phyloP scores from a whole-genome alignment of 2,113 vertebrate species.

The Apeltes quadracus region DNA sequence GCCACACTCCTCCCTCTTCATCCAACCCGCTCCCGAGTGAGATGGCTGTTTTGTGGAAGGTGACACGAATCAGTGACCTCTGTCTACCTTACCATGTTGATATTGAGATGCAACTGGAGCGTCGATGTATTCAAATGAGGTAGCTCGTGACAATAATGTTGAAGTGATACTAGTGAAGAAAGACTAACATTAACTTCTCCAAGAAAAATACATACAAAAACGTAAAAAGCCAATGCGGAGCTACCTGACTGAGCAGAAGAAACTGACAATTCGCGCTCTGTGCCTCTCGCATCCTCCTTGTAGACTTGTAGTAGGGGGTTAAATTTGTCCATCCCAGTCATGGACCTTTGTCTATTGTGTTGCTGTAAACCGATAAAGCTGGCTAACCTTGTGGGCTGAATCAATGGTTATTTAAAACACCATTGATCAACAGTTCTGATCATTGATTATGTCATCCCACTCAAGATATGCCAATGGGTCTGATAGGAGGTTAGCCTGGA shows the following conservation, averaged over 20 bases:
- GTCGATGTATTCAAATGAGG: conserved; percentile 76
- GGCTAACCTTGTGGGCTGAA: conserved; percentile 82
- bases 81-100: conserved; percentile 69
- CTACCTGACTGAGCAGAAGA: background rate
- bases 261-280: background rate
- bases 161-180: conserved; percentile 41
- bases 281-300: conserved; percentile 9
- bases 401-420: conserved; percentile 86
- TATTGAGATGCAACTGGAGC: conserved; percentile 77
- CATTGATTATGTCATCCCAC: conserved; percentile 83
- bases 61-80: conserved; percentile 76
- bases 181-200: conserved; percentile 28
- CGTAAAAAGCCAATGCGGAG: background rate
- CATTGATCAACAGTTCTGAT: conserved; percentile 87
- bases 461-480: conserved; percentile 80
- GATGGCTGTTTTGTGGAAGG: conserved; percentile 69
- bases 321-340: conserved; percentile 62
- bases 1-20: conserved; percentile 47
- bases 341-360: conserved; percentile 78
- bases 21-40: conserved; percentile 62
- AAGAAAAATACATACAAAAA: conserved; percentile 15
- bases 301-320: conserved; percentile 51
- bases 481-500: conserved; percentile 78
- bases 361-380: conserved; percentile 84
- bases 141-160: conserved; percentile 64